Conservation (phyloP, 2,797 vertebrate genomes). For the Pelochelys cantorii region DNA sequence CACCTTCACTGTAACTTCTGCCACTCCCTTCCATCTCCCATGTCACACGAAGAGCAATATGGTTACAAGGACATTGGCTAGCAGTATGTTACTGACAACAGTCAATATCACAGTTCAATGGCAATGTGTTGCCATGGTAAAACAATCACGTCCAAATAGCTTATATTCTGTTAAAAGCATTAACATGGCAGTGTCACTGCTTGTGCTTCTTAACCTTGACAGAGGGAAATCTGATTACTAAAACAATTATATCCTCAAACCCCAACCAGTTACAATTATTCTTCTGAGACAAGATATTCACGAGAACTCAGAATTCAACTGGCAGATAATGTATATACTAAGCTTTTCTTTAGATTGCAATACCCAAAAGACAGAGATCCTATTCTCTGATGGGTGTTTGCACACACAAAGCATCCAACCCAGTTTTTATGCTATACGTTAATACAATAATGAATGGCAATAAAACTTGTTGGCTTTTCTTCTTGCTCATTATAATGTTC, state of each 20-base stretch:
- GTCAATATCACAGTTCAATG: constrained; percentile 47
- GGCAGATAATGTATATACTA: not conserved
- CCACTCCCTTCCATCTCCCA: constrained; percentile 19
- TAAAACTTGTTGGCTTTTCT: not conserved
- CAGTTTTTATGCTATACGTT: not conserved
- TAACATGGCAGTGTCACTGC: constrained; percentile 35
- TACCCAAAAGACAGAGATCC: not conserved
- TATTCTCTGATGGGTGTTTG: not conserved
- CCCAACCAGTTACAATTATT: constrained; percentile 15
- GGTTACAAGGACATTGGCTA: not conserved
- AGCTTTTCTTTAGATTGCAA: not conserved
- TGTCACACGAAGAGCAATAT: not conserved
- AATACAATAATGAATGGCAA: not conserved
- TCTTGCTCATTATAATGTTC: not conserved
- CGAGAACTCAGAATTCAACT: constrained; percentile 10
- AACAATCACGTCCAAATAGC: constrained; percentile 50
- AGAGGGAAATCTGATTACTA: constrained; percentile 18
- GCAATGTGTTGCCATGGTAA: constrained; percentile 61
- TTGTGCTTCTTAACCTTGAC: constrained; percentile 38
- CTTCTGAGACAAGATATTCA: not conserved
- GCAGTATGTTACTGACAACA: constrained; percentile 54
- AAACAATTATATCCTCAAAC: constrained; percentile 19
- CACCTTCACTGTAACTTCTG: constrained; percentile 8
- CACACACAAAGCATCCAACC: not conserved
- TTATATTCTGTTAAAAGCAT: constrained; percentile 48